Evolutionary conservation across 2,113 vertebrate species (phyloP).

Genomic region (Hippocampus guttulatus): DNA sequence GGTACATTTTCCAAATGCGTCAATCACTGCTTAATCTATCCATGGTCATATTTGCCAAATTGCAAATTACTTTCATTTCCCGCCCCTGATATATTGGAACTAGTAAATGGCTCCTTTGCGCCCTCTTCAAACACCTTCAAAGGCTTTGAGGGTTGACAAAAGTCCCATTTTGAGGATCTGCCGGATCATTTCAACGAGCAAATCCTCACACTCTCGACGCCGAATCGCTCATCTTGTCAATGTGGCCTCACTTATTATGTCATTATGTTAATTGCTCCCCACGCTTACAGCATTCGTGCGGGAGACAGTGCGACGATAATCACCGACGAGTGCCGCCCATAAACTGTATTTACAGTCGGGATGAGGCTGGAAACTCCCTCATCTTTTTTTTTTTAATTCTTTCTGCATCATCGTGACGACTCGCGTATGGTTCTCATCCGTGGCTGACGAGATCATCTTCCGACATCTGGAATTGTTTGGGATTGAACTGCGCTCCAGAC

Average conservation of each 20-base stretch:
- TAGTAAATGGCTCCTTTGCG: too few relatives aligned
- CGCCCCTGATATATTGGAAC: too few relatives aligned
- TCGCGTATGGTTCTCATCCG: conserved; percentile 23
- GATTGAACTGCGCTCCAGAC: conserved; percentile 46
- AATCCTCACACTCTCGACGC: not conserved
- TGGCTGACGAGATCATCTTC: conserved; percentile 46
- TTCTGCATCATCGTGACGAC: conserved; percentile 23
- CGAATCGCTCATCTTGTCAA: conserved; percentile 22
- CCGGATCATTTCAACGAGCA: too few relatives aligned
- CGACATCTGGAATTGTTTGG: conserved; percentile 52
- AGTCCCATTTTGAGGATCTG: too few relatives aligned
- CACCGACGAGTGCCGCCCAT: conserved; percentile 23
- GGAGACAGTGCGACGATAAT: conserved; percentile 27
- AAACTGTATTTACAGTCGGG: conserved; percentile 44
- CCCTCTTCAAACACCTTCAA: too few relatives aligned
- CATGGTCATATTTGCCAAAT: too few relatives aligned
- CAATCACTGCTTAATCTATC: too few relatives aligned
- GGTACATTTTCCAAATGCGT: too few relatives aligned
- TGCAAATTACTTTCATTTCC: too few relatives aligned
- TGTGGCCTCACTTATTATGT: conserved; percentile 38
- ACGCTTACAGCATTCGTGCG: not conserved
- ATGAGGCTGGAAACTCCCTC: conserved; percentile 43
- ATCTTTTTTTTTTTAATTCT: not conserved
- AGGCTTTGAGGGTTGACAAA: too few relatives aligned
- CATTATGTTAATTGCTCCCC: conserved; percentile 40